Conservation (phyloP, 2,797 vertebrate genomes). For the Chaunax sp. region DNA sequence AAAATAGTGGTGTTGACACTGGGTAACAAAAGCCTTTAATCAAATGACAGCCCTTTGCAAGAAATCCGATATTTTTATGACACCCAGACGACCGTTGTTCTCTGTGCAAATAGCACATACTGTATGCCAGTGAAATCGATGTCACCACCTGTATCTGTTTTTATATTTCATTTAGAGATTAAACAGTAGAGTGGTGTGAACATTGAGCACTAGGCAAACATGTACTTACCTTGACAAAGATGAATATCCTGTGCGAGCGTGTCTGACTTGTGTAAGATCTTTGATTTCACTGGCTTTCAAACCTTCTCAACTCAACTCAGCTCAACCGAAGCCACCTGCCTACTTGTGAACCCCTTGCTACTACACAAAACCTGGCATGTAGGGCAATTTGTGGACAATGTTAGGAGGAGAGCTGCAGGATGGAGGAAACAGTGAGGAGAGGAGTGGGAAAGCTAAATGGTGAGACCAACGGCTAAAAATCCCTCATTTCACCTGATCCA, state of each 20-base stretch:
- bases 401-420: too few relatives aligned
- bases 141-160: conserved; percentile 33
- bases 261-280: conserved; percentile 4
- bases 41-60: conserved; percentile 23
- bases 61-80: conserved; percentile 40
- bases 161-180: conserved; percentile 38
- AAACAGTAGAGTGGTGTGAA: not conserved
- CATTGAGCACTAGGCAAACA: conserved; percentile 51
- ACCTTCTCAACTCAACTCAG: conserved; percentile 2
- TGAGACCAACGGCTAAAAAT: conserved; percentile 7
- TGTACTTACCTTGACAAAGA: conserved; percentile 44
- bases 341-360: conserved; percentile 4
- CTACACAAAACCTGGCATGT: conserved; percentile 9
- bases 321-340: not conserved
- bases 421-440: too few relatives aligned
- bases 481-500: conserved; percentile 26
- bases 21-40: conserved; percentile 40
- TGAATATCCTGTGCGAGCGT: conserved; percentile 52
- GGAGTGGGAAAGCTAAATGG: too few relatives aligned
- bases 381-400: too few relatives aligned
- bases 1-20: conserved; percentile 49
- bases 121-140: conserved; percentile 53
- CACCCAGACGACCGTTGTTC: conserved; percentile 29
- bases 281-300: conserved; percentile 21
- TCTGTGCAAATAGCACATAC: conserved; percentile 40